phyloP scores from a whole-genome alignment of 2,888 invertebrate genomes.

The Apamea monoglypha region DNA sequence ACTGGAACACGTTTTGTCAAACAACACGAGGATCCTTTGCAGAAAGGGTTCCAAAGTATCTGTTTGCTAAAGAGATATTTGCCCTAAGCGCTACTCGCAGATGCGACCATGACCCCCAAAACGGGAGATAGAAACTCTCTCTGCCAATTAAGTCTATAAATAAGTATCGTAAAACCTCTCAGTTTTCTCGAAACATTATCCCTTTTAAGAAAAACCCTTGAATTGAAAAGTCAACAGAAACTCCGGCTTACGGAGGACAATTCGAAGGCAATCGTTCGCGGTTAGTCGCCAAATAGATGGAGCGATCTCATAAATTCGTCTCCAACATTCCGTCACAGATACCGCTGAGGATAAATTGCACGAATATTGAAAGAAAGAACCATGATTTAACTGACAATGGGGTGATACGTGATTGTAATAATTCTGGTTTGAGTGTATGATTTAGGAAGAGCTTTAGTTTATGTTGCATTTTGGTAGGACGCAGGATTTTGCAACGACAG shows the following conservation, averaged over 20 bases:
- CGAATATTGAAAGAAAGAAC: conserved; percentile 52
- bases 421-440: not conserved
- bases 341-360: conserved; percentile 29
- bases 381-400: conserved; percentile 37
- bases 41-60: not conserved
- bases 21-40: not conserved
- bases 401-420: conserved; percentile 30
- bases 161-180: not conserved
- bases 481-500: not conserved
- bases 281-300: conserved; percentile 53
- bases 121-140: not conserved
- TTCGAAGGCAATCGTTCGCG: conserved; percentile 44
- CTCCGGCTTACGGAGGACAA: conserved; percentile 12
- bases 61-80: conserved; percentile 31
- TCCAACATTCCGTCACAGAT: conserved; percentile 41
- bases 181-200: conserved; percentile 11
- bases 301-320: conserved; percentile 61
- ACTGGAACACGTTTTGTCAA: not conserved
- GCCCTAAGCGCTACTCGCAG: not conserved
- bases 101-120: conserved; percentile 1
- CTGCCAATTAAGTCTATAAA: not conserved
- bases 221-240: conserved; percentile 50
- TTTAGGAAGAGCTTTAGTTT: not conserved
- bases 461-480: not conserved
- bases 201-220: conserved; percentile 19